Base-by-base conservation (phyloP, 1,140 invertebrate genomes). In the Psilanteris sp. region DNA sequence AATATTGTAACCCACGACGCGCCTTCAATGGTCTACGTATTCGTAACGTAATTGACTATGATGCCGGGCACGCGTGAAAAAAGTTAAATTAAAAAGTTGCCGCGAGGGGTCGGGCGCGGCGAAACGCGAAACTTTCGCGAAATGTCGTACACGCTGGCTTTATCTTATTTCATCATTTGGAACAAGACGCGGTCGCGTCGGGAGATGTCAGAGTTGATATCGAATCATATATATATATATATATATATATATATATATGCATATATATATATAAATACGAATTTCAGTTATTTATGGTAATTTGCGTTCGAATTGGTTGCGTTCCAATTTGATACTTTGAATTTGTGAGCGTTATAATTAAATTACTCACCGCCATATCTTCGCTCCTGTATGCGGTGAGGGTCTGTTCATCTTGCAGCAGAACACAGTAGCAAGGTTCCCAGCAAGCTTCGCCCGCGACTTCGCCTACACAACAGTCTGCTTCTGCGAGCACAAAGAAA, bases 341-440 rank as follows among this genome's bases (percentile, higher is more conserved):
- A 13, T 57, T 34, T 44, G 24, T 5, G 15, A 32, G 18, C 4
- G 29, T 14, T 32, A 29, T 37, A 62, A 66, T 57, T 50, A 31
- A 70, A 76, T 66, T 83, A 93, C 93, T 93, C 83, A 96, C 94
- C 87, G 94, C 94, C 89, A 96, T 93, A 87, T 96, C 94, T 88
- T 96, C 95, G 83, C 93, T 95, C 68, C 93, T 92, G 84, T 96
- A 96, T 26, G 94, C 93, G 4, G 95, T 96, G 81, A 96, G 92
- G 16, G 93, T 94, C 80, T 94, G 93, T 67, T 96, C 92, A 83
- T 96, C 94, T 87, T 96, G 94, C 27, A 95, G 91, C 48, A 96
- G 90, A 15, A 96, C 95, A 87, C 94, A 96, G 89, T 95, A 96
- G 80, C 94, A 93, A 3, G 95, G 95, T 83, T 95, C 93, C 95